A percentile compares a stretch with the other conserved stretches of the same genome.
Conservation (phyloP, 1,140 invertebrate genomes). For the Panagrolaimus sp. region DNA sequence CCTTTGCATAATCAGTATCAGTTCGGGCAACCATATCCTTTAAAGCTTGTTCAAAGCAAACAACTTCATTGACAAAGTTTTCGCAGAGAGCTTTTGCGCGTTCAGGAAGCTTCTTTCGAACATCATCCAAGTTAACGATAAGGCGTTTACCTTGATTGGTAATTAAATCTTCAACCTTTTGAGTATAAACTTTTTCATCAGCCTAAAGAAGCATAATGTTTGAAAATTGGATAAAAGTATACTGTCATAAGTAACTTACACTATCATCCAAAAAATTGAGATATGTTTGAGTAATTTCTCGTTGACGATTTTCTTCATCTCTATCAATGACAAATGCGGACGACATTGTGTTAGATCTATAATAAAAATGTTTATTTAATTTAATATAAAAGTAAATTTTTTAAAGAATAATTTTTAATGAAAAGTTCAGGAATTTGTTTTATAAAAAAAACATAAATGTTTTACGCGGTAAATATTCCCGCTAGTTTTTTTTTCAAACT, state of each 20-base stretch:
- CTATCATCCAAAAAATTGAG: slow-evolving; percentile 57
- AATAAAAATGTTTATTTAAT: too few relatives aligned
- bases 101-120: slow-evolving; percentile 65
- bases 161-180: slow-evolving; percentile 69
- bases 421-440: too few relatives aligned
- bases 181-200: slow-evolving; percentile 42
- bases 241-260: slow-evolving; percentile 28
- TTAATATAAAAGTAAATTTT: too few relatives aligned
- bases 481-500: too few relatives aligned
- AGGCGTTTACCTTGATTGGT: slow-evolving; percentile 73
- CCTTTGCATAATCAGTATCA: slow-evolving; percentile 77
- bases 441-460: too few relatives aligned
- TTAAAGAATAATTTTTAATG: too few relatives aligned
- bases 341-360: too few relatives aligned
- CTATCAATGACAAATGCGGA: slow-evolving; percentile 24
- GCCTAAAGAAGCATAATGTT: slow-evolving; percentile 37
- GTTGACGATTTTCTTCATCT: slow-evolving; percentile 47
- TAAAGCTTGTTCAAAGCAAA: slow-evolving; percentile 82
- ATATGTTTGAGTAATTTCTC: slow-evolving; percentile 51
- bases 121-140: slow-evolving; percentile 87
- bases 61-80: slow-evolving; percentile 83
- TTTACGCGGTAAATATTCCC: too few relatives aligned
- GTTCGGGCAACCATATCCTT: slow-evolving; percentile 79
- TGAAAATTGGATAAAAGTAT: not conserved
- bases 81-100: slow-evolving; percentile 68